Percentiles rank a stretch among this genome's conserved stretches.
phyloP scores from a whole-genome alignment of 2,797 vertebrate genomes.

The Danionella dracula region DNA sequence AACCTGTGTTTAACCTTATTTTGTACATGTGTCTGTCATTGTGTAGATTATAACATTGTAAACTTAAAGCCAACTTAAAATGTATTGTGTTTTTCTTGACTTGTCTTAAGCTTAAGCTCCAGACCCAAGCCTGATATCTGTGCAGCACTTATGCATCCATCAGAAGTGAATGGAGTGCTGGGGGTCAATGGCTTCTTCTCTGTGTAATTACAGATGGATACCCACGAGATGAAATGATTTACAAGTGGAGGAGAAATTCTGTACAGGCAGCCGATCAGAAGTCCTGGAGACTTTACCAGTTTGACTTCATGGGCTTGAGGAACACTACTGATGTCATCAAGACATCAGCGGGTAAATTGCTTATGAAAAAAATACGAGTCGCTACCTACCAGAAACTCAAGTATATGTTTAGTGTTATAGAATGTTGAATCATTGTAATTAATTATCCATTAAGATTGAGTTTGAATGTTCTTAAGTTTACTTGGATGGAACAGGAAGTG shows the following conservation, averaged over 20 bases:
- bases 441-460: no score
- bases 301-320: slow-evolving; percentile 93
- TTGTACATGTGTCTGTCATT: no score
- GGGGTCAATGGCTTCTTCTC: slow-evolving; percentile 47
- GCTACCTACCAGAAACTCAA: no score
- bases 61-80: no score
- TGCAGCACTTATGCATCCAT: slow-evolving; percentile 49
- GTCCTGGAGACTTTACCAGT: slow-evolving; percentile 95
- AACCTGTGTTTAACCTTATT: no score
- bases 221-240: slow-evolving; percentile 92
- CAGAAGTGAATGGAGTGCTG: slow-evolving; percentile 47
- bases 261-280: slow-evolving; percentile 91
- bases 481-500: no score
- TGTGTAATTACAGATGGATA: slow-evolving; percentile 84
- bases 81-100: no score
- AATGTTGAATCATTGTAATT: no score
- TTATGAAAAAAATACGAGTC: no score
- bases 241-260: slow-evolving; percentile 94
- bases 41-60: no score
- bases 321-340: slow-evolving; percentile 86
- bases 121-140: slow-evolving; percentile 46
- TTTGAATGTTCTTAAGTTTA: no score
- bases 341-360: slow-evolving; percentile 77
- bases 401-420: no score
- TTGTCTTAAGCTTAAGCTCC: slow-evolving; percentile 47